Percentiles rank a stretch among this genome's conserved stretches.
phyloP scores from a whole-genome alignment of 2,888 invertebrate genomes.

The Onthophagus sagittarius region DNA sequence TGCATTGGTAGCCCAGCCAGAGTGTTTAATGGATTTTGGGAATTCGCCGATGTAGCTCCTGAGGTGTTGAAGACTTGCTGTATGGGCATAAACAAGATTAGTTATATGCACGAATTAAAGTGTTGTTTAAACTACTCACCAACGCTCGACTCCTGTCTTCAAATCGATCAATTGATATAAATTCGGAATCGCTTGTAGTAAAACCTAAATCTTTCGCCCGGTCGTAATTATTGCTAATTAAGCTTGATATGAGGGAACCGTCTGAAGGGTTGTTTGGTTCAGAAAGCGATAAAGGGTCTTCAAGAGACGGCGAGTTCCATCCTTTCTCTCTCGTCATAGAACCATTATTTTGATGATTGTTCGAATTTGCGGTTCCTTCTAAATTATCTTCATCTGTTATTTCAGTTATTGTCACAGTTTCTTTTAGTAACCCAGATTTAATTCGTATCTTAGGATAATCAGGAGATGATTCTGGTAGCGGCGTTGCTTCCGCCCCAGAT shows the following conservation, averaged over 20 bases:
- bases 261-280: slow-evolving; percentile 21
- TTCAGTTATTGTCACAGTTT: slow-evolving; percentile 41
- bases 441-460: slow-evolving; percentile 47
- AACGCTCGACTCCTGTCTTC: slow-evolving; percentile 42
- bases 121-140: slow-evolving; percentile 33
- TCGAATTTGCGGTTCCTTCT: slow-evolving; percentile 33
- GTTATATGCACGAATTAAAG: neutral
- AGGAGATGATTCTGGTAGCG: slow-evolving; percentile 38
- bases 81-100: slow-evolving; percentile 6
- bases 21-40: slow-evolving; percentile 37
- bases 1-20: slow-evolving; percentile 49
- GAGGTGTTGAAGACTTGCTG: slow-evolving; percentile 44
- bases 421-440: slow-evolving; percentile 44
- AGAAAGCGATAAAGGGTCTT: slow-evolving; percentile 43
- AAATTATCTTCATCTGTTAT: slow-evolving; percentile 46
- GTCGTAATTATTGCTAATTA: slow-evolving; percentile 42
- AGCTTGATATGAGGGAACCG: slow-evolving; percentile 37
- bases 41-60: slow-evolving; percentile 22
- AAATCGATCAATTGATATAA: slow-evolving; percentile 44
- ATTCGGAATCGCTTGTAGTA: slow-evolving; percentile 45
- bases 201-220: slow-evolving; percentile 46
- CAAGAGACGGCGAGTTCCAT: slow-evolving; percentile 38
- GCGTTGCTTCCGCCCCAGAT: slow-evolving; percentile 44
- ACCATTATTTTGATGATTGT: neutral
- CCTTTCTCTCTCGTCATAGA: slow-evolving; percentile 16